These are phyloP conservation scores for Nannobrachium achirus DNA, from an alignment of 2,113 vertebrate genomes.

Conservation along the genomic window DNA sequence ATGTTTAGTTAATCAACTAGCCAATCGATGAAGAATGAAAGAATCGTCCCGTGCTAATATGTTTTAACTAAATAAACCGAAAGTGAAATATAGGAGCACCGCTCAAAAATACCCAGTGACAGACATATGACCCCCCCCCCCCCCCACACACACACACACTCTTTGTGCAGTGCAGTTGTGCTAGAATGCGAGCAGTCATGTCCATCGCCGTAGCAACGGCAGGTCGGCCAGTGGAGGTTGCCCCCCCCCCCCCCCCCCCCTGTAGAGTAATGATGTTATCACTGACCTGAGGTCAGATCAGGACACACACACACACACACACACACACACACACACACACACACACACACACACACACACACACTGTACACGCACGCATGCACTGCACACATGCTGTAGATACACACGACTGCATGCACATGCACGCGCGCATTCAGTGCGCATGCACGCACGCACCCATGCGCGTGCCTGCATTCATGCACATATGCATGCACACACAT, in stretches of 20 bases:
- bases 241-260: slow-evolving; percentile 17
- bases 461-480: not conserved
- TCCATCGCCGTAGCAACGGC: slow-evolving; percentile 74
- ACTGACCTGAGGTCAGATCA: slow-evolving; percentile 57
- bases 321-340: slow-evolving; percentile 22
- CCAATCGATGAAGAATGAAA: too few species aligned
- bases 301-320: slow-evolving; percentile 55
- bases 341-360: slow-evolving; percentile 12
- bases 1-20: too few species aligned
- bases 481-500: not conserved
- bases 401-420: too few species aligned
- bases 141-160: slow-evolving; percentile 13
- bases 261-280: slow-evolving; percentile 69
- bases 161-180: slow-evolving; percentile 48
- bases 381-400: not conserved
- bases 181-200: slow-evolving; percentile 57
- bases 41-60: too few species aligned
- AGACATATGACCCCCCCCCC: too few species aligned
- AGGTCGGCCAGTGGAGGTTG: slow-evolving; percentile 47
- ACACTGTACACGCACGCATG: not conserved
- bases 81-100: too few species aligned
- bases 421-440: not conserved
- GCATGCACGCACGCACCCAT: not conserved
- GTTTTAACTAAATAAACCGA: too few species aligned
- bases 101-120: too few species aligned